Base-by-base conservation (phyloP, 2,113 vertebrate species). In the Anser cygnoides region DNA sequence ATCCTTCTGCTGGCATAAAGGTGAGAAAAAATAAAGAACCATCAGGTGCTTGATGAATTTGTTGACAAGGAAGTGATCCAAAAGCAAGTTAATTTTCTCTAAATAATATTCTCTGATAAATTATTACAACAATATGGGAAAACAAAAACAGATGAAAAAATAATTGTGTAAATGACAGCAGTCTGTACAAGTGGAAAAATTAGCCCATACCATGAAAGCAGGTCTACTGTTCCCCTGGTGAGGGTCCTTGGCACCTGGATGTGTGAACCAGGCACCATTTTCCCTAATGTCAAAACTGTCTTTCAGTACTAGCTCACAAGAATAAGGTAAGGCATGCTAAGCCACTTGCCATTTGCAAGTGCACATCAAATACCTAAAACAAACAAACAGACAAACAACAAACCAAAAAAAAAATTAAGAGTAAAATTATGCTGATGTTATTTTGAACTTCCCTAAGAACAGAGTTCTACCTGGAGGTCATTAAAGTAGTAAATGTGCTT, bases 321-420 rank as follows among this genome's bases (percentile, higher is more conserved):
- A 25, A 3, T 9, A 4, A 3, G 33, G 74, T 26, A 2, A 3
- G 0, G 31, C 25, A 0, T 0, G 26, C 59, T 3, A 2, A 46
- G 19, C 19, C 46, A 1, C 55, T 2, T 21, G 2, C 46, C 25
- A 0, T 5, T 9, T 15, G 18, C 1, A 17, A 31, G 9, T 10
- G 5, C 23, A 6, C 28, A 44, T 4, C 29, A 8, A 33, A 28
- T 1, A 9, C 25, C 10, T 13, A 50, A 50, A 50, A 50, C 23
- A 26, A 61, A 39, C 26, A 46, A 23, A 10, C 0, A 2, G 8
- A 44, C 16, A 44, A 44, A 44, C 43, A 44, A 44, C 16, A 46
- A 19, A 20, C 41, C 41, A 49, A 49, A 49, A 22, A 50, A 50
- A 50, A 26, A 43, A 31, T 39, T 46, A 23, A 10, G 0, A 2